Evolutionary conservation across 64 coral and sea anemone species (phyloP), one percentile per base, ranked within the genome.

Genomic region (Porites australiensis): DNA sequence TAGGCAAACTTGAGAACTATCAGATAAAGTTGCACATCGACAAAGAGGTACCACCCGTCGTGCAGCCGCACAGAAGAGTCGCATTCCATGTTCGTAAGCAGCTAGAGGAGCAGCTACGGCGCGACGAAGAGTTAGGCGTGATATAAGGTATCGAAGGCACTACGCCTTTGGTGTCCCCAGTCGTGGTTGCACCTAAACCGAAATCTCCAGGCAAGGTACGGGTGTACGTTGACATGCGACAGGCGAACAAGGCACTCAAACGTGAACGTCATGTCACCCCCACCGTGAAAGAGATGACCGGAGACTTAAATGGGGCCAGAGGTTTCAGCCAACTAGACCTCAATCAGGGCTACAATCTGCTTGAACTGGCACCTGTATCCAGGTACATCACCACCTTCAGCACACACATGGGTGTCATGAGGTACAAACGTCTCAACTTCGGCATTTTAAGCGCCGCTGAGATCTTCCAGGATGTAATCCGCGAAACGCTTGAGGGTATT

Each of bases 61-160:
- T 57, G 14, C 77, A 77, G 58, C 77, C 72, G 37, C 66, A 75
- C 87, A 77, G 87, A 79, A 62, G 87, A 65, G 87, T 77, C 49
- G 53, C 87, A 0, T 59, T 89, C 44, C 87, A 89, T 78, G 87
- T 89, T 15, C 86, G 86, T 37, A 37, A 1, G 27, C 87, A 89
- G 22, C 51, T 64, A 72, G 77, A 44, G 65, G 77, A 91, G 82
- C 89, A 91, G 77, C 60, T 83, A 55, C n/a, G 27, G 65, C 16
- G 48, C 21, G 13, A 82, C 74, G 72, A 89, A 58, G 87, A 89
- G n/a, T 49, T 54, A 18, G 70, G 87, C 11, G 72, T 89, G 45
- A 77, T 89, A 14, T 11, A 89, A 58, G 1, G 72, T 44, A 79
- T 89, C n/a, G 73, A 89, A 89, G 87, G 73, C 72, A 72, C 87